Evolutionary conservation across 2,888 invertebrate genomes (phyloP), one percentile per base, ranked within the genome.

Genomic region (Phlogophora meticulosa): DNA sequence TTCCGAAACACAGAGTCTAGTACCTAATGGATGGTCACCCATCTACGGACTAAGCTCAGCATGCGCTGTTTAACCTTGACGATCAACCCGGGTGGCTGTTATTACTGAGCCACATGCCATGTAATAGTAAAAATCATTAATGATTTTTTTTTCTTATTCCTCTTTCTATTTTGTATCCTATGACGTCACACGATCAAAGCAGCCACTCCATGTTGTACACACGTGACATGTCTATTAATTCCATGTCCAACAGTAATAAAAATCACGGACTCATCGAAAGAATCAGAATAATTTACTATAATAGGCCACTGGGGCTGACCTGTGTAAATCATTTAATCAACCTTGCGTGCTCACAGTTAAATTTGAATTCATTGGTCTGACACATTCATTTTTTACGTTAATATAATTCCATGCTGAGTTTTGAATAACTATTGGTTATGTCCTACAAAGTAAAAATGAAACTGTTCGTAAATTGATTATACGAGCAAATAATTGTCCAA

Each of bases 241-340:
- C 9, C 7, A 56, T 42, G n/a, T 46, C 20, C 11, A 42, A 56
- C 13, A 11, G 9, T 1, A 51, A 61, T 45, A 42, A 76, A 74
- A 61, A 68, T 63, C 40, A 68, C 22, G 24, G 11, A 32, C 2
- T 53, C 46, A 13, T 67, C 43, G 51, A 51, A 52, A 17, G 1
- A 64, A 57, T 65, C 45, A 64, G 56, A 49, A 42, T 67, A 66
- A 55, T 71, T 36, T 22, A 66, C 34, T 60, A 42, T 61, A 22
- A 46, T 42, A 48, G n/a, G n/a, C 24, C 32, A 57, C 7, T 60
- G 49, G 46, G 20, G 34, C 48, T 53, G 55, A 24, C 56, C 52
- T 57, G 43, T 73, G 22, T 72, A 48, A 57, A 61, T 57, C 24
- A 68, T 68, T 52, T 48, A 48, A 74, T 73, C 40, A 55, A 57